Conservation (phyloP, 2,888 invertebrate species). For the Hylaea fasciaria region DNA sequence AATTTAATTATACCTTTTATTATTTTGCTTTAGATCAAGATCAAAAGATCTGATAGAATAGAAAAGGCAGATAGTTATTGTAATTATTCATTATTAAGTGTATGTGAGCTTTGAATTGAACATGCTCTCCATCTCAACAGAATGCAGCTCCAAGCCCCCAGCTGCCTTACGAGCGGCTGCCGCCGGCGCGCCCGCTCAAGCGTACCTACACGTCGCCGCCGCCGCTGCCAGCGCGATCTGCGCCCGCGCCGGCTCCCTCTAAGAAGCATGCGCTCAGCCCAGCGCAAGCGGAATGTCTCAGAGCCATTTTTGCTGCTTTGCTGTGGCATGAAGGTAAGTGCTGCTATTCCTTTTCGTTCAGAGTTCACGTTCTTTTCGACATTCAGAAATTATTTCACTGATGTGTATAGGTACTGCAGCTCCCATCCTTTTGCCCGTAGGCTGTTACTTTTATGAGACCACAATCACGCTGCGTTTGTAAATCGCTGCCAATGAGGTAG, state of each 20-base stretch:
- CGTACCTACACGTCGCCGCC: constrained; percentile 74
- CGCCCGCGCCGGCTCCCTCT: constrained; percentile 65
- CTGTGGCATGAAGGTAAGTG: constrained; percentile 95
- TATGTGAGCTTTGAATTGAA: not conserved
- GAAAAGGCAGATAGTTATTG: no score
- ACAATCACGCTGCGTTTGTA: no score
- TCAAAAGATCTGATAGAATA: no score
- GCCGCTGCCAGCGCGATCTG: constrained; percentile 66
- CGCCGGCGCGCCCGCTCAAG: constrained; percentile 72
- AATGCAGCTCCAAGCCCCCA: constrained; percentile 48
- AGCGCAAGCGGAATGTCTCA: constrained; percentile 94
- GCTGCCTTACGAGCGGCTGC: constrained; percentile 50
- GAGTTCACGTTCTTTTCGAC: no score
- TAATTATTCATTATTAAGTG: not conserved
- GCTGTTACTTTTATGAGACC: no score
- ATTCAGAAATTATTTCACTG: no score
- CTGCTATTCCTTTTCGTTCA: not conserved
- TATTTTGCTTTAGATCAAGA: no score
- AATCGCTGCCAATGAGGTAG: no score
- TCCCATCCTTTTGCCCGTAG: no score
- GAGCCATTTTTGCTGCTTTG: constrained; percentile 98
- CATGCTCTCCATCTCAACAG: constrained; percentile 36
- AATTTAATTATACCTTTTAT: no score
- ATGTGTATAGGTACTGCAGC: no score
- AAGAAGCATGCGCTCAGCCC: constrained; percentile 95